Evolutionary conservation across 2,888 invertebrate species (phyloP), one percentile per base, ranked within the genome.

Genomic region (Leptinotarsa rubiginosa): DNA sequence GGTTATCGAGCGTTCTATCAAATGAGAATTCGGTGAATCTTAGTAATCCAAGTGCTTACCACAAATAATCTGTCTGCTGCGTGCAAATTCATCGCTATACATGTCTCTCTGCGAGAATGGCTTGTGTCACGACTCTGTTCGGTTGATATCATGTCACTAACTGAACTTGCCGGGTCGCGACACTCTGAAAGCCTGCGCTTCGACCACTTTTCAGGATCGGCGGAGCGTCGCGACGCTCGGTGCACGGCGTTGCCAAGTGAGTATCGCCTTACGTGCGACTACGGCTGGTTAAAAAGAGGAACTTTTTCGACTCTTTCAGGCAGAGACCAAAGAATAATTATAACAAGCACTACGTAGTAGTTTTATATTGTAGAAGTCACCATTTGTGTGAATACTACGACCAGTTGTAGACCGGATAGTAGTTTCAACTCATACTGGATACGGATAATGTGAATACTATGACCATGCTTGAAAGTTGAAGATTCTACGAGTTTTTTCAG

Each of bases 21-120:
- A 49, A 56, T 18, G 22, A 31, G 10, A n/a, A 62, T 47, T 56
- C 56, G 20, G 20, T 20, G 7, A 16, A 54, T 59, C 59, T 47
- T 47, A 22, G n/a, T 47, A 70, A 52, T 16, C n/a, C 15, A 66
- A 62, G 22, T 16, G 66, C 88, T 87, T 86, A 88, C 88, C 88
- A 86, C 85, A 87, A 86, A 87, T 86, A 85, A 83, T 84, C 82
- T 86, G 86, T 82, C 86, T 87, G 85, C 90, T 89, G 90, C 89
- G 89, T 88, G 90, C 89, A 89, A 90, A 91, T 91, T 91, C 92
- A 92, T 92, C 89, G 87, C 91, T 91, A 91, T 91, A 91, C 92
- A 92, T 92, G 91, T 90, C 91, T 91, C 90, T 90, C 89, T 90
- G 90, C 89, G 90, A 91, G 90, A 90, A 84, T 85, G 83, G 82